Conservation (phyloP, 2,797 vertebrate genomes). For the Rhinella marina region DNA sequence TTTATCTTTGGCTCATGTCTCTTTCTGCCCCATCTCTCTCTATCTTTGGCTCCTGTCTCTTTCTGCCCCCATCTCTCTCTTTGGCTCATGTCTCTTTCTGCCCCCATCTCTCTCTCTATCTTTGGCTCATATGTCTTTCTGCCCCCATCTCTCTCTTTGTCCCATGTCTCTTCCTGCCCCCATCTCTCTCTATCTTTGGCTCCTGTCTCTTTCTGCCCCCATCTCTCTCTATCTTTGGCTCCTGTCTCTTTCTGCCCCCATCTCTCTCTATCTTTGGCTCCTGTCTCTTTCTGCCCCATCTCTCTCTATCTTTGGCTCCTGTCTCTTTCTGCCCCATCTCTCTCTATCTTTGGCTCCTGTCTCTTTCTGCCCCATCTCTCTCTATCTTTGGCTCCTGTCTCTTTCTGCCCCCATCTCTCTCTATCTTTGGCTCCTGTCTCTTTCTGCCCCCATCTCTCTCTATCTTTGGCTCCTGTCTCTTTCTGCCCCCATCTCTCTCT, state of each 20-base stretch:
- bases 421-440: neutral
- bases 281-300: neutral
- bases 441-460: neutral
- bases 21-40: neutral
- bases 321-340: neutral
- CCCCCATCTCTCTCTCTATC: neutral
- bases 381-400: neutral
- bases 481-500: neutral
- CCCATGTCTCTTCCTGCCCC: neutral
- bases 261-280: neutral
- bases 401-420: too few species aligned
- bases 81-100: too few species aligned
- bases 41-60: neutral
- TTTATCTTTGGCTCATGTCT: neutral
- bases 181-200: neutral
- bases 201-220: neutral
- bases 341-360: neutral
- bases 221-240: neutral
- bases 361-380: neutral
- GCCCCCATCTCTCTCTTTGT: neutral
- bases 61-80: neutral
- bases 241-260: neutral
- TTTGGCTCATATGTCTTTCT: neutral
- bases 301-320: neutral
- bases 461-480: neutral